phyloP scores from a whole-genome alignment of 2,888 invertebrate genomes.

The Mesoligia furuncula region DNA sequence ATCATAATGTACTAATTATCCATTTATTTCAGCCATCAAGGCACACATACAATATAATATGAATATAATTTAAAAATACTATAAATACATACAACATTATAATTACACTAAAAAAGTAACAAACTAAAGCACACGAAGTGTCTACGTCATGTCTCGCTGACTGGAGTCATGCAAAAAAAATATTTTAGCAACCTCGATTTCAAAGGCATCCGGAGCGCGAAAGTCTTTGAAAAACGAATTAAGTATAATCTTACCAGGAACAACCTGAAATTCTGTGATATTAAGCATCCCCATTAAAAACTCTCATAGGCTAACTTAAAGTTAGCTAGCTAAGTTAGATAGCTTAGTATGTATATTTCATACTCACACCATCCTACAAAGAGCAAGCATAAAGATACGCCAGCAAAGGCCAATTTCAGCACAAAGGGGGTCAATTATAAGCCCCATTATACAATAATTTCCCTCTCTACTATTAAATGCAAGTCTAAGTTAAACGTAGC shows the following conservation, averaged over 20 bases:
- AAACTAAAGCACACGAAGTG: too few relatives aligned
- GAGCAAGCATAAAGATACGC: conserved; percentile 14
- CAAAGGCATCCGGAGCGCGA: not conserved
- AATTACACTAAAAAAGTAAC: too few relatives aligned
- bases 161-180: too few relatives aligned
- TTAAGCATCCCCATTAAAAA: not conserved
- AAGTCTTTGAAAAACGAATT: too few relatives aligned
- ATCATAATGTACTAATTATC: too few relatives aligned
- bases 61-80: too few relatives aligned
- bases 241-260: too few relatives aligned
- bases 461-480: conserved; percentile 50
- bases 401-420: conserved; percentile 43
- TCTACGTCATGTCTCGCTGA: too few relatives aligned
- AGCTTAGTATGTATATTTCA: not conserved
- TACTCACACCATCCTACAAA: not conserved
- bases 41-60: too few relatives aligned
- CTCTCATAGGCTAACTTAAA: not conserved
- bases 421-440: conserved; percentile 59
- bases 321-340: not conserved
- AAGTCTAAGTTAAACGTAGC: conserved; percentile 55
- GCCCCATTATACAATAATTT: conserved; percentile 51
- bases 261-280: not conserved
- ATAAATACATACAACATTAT: too few relatives aligned
- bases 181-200: too few relatives aligned
- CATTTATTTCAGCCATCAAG: too few relatives aligned